phyloP scores from a whole-genome alignment of 2,113 vertebrate genomes.

The Mola mola region DNA sequence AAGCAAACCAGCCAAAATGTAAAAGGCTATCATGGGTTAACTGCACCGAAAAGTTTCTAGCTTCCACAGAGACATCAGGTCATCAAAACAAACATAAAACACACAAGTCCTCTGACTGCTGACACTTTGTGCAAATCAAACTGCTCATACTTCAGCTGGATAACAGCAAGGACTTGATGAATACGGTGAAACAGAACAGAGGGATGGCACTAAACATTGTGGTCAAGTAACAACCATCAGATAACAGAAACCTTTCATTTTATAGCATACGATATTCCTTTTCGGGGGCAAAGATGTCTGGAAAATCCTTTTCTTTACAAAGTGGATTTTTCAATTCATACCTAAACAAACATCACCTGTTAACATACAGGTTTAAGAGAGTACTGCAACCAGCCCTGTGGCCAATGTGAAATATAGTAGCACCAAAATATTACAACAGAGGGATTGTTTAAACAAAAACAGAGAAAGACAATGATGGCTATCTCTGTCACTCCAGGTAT shows the following conservation, averaged over 20 bases:
- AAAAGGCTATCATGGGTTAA: slow-evolving; percentile 53
- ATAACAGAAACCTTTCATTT: slow-evolving; percentile 46
- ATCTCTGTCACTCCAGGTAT: slow-evolving; percentile 38
- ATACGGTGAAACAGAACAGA: slow-evolving; percentile 35
- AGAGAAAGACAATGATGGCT: slow-evolving; percentile 28
- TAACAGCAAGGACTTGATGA: slow-evolving; percentile 44
- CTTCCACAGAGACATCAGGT: slow-evolving; percentile 41
- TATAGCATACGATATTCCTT: slow-evolving; percentile 52
- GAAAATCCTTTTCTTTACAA: slow-evolving; percentile 40
- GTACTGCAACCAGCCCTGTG: slow-evolving; percentile 62
- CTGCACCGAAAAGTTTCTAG: slow-evolving; percentile 21
- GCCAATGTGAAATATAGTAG: slow-evolving; percentile 69
- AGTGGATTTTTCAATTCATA: slow-evolving; percentile 44
- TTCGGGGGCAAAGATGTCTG: slow-evolving; percentile 34
- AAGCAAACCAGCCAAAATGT: slow-evolving; percentile 25
- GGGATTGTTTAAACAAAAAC: slow-evolving; percentile 28
- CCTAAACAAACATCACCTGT: slow-evolving; percentile 55
- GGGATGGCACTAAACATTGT: slow-evolving; percentile 40
- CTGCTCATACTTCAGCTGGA: slow-evolving; percentile 54
- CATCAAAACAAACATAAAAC: slow-evolving; percentile 38
- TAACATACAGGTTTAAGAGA: slow-evolving; percentile 37
- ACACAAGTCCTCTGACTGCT: slow-evolving; percentile 41
- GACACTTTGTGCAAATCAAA: slow-evolving; percentile 71
- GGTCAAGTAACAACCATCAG: slow-evolving; percentile 67
- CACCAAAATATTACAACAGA: slow-evolving; percentile 73